Base-by-base conservation (phyloP, 2,113 vertebrate genomes). In the Elgaria multicarinata region DNA sequence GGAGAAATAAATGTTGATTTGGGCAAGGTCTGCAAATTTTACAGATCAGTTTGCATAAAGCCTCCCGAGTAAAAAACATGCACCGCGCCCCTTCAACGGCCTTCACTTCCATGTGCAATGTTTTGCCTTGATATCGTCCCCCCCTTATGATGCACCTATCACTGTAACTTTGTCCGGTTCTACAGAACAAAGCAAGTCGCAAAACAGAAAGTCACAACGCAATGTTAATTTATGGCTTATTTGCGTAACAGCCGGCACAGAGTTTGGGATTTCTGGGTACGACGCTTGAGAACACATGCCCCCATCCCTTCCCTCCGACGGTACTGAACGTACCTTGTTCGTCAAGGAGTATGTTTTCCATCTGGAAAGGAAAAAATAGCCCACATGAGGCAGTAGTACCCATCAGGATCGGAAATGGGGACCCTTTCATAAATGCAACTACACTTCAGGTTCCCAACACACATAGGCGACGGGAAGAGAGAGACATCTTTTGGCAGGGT, bases 331-430 rank as follows among this genome's bases (percentile, higher is more conserved):
- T 96, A 99, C 99, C 98, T 93, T 97, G 95, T 92, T 99, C 98
- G 91, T 98, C 98, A 87, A 99, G 94, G 55, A 99, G 98, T 74
- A 99, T 98, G 93, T 99, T 99, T 95, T 99, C 98, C 99, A 99
- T 98, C 98, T 99, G 94, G 79, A 98, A 94, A 95, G 7, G 36
- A 92, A 76, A 91, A 93, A 39, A 90, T 0, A 8, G 80, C 86
- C 78, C 9, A 39, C 42, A 31, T 42, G 86, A 87, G 71, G 62
- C 3, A 5, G 6, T 10, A 13, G 50, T 6, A 18, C 18, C 74
- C 44, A 26, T 13, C 18, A 39, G 33, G 7, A 62, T 20, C 18
- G 18, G 18, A 10, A 18, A 16, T 22, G 16, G 2, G 4, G 9
- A 31, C 22, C 0, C 33, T 3, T 24, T 0, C 2, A 20, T 62